phyloP scores from a whole-genome alignment of 2,888 invertebrate species.

The Lasioglossum leucozonium region DNA sequence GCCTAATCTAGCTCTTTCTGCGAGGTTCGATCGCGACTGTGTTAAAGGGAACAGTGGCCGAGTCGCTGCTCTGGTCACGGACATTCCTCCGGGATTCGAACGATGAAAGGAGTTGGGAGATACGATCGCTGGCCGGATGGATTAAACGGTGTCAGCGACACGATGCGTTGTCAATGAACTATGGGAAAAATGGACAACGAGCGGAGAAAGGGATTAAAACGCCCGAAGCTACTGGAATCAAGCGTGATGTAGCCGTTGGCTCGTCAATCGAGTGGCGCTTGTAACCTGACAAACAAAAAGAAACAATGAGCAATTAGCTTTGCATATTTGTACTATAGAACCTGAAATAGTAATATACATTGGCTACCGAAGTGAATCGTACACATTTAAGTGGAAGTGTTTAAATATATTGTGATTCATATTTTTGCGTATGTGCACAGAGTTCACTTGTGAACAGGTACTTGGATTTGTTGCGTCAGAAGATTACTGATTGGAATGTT shows the following conservation, averaged over 20 bases:
- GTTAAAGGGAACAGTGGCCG: conserved; percentile 25
- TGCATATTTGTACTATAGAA: background rate
- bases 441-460: too few relatives aligned
- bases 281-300: background rate
- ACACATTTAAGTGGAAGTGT: background rate
- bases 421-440: background rate
- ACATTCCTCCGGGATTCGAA: conserved; percentile 8
- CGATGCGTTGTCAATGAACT: background rate
- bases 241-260: background rate
- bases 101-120: conserved; percentile 6
- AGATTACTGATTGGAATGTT: too few relatives aligned
- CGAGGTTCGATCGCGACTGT: conserved; percentile 36
- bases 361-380: background rate
- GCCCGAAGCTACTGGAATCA: background rate
- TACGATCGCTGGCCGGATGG: background rate
- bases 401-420: background rate
- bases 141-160: background rate
- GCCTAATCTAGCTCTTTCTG: conserved; percentile 34
- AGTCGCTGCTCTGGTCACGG: background rate
- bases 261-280: background rate
- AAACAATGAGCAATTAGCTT: background rate
- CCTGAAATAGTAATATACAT: background rate
- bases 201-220: background rate
- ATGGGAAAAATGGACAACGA: background rate
- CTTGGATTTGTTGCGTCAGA: too few relatives aligned